Conservation (phyloP, 1,140 invertebrate genomes). For the Aphaenogaster rudis region DNA sequence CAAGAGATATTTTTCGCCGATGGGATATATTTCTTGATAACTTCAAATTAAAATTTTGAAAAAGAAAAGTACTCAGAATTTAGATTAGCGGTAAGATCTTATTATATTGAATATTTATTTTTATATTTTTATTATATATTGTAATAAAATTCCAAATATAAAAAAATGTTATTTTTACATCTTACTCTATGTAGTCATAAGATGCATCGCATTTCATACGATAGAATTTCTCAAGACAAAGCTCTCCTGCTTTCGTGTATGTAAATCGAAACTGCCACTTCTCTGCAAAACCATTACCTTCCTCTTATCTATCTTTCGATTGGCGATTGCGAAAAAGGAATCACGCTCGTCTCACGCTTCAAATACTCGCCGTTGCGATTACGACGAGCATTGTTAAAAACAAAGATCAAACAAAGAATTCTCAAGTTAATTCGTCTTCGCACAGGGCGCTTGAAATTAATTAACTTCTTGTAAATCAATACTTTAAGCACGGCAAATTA, state of each 20-base stretch:
- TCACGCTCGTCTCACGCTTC: constrained; percentile 56
- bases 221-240: background rate
- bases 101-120: background rate
- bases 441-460: constrained; percentile 1
- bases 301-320: constrained; percentile 27
- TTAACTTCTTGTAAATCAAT: constrained; percentile 36
- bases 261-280: constrained; percentile 23
- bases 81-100: background rate
- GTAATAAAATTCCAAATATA: background rate
- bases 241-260: background rate
- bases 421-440: background rate
- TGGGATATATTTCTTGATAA: background rate
- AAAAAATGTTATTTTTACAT: background rate
- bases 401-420: background rate
- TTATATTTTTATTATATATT: background rate
- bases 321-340: constrained; percentile 35
- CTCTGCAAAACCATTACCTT: background rate
- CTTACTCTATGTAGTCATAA: background rate
- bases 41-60: background rate
- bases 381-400: constrained; percentile 1
- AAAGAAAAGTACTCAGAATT: background rate
- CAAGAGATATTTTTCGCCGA: no score
- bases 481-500: constrained; percentile 54
- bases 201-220: background rate
- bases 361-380: constrained; percentile 13